Conservation (phyloP, 2,888 invertebrate species). For the Eupithecia pulchellata region DNA sequence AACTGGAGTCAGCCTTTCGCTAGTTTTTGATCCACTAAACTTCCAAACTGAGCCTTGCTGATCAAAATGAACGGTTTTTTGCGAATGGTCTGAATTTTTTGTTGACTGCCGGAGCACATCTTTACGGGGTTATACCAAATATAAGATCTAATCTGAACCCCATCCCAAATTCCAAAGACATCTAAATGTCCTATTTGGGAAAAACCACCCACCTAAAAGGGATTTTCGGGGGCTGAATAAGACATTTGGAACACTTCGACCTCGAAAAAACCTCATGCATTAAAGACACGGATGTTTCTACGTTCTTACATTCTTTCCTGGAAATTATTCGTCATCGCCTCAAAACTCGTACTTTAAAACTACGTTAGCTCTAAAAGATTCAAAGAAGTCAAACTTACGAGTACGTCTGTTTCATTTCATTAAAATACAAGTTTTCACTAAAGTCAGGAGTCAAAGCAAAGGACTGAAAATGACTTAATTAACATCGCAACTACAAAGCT, state of each 20-base stretch:
- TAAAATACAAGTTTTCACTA: constrained; percentile 8
- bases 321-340: not conserved
- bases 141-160: not conserved
- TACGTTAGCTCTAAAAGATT: not conserved
- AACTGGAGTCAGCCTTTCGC: not conserved
- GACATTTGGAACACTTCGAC: too few relatives aligned
- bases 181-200: not conserved
- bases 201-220: too few relatives aligned
- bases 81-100: not conserved
- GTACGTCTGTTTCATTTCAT: not conserved
- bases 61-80: not conserved
- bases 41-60: not conserved
- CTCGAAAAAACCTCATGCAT: not conserved
- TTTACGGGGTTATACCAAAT: not conserved
- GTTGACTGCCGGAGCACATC: not conserved
- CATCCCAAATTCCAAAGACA: not conserved
- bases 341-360: too few relatives aligned
- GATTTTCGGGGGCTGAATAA: too few relatives aligned
- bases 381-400: not conserved
- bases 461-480: constrained; percentile 19
- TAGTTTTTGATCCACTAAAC: not conserved
- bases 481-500: constrained; percentile 22
- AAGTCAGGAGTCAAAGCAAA: constrained; percentile 16
- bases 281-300: not conserved
- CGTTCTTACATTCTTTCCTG: not conserved